Base-by-base conservation (phyloP, 1,140 invertebrate species). In the Drosophila malerkotliana region DNA sequence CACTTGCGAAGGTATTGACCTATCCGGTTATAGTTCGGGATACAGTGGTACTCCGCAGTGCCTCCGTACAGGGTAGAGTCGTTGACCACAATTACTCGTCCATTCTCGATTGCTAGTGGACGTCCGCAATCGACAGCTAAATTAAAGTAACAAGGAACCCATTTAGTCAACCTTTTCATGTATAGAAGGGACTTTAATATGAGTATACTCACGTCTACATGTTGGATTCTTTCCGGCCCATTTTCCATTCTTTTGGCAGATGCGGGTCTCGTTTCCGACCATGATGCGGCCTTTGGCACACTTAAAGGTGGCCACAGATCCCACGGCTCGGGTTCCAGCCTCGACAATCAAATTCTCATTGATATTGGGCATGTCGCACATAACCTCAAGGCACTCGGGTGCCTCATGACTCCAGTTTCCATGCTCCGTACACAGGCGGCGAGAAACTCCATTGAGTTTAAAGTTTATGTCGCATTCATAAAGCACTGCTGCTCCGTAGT, bases 391-490 rank as follows among this genome's bases (percentile, higher is more conserved):
- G 90, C 97, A 98, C 6, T 92, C 91, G 0, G 98, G 97, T 6
- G 94, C 92, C 48, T 95, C 94, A 6, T 95, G 95, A 66, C 95
- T 97, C 96, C 97, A 98, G 0, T 96, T 96, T 12, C 96, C 96
- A 91, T 98, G 97, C 89, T 98, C 97, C 10, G 97, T 94, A 90
- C 98, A 98, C 34, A 96, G 90, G 79, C 97, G 93, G 60, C 96
- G 93, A 1, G 95, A 95, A 37, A 97, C 96, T 2, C 97, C 97
- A 63, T 96, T 96, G 4, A 98, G 91, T 87, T 96, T 94, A 92
- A 95, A 98, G 77, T 98, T 96, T 1, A 94, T 91, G 28, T 97
- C 93, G 87, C 98, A 98, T 67, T 96, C 95, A 83, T 98, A 98
- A 3, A 97, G 93, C 0, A 95, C 96, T 1, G 95, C 94, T 2